Evolutionary conservation across 2,888 invertebrate species (phyloP), one percentile per base, ranked within the genome.

Genomic region (Branchellion lobata): DNA sequence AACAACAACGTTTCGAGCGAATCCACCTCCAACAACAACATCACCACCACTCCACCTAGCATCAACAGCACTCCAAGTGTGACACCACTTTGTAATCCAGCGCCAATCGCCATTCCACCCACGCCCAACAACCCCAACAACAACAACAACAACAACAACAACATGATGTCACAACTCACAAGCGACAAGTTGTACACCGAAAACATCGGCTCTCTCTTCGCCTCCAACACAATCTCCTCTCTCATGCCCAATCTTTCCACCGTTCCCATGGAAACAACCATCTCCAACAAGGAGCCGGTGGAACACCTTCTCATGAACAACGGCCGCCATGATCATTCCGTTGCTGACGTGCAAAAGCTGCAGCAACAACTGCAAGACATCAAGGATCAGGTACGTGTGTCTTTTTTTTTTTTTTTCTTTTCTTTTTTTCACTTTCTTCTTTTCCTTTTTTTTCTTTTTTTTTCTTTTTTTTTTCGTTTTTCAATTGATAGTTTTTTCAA

Each of bases 321-420:
- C 78, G 87, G 87, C 34, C 84, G 85, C 1, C 84, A 85, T 68
- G 86, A 87, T 81, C 80, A 79, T 14, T 84, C 85, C 2, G 88
- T 88, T 80, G 91, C 91, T 81, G 96, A 96, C 88, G 93, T 96
- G 80, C 93, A 94, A 87, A 94, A 94, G 86, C 88, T 95, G 68
- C 94, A 94, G 86, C 96, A 97, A 87, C 96, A 97, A 86, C 88
- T 98, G 82, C 95, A 96, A 88, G 97, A 97, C 87, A 96, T 97
- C 85, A 96, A 96, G 87, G 96, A 97, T 88, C 96, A 96, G 91
- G 95, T 87, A 80, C 3, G 21, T 8, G 11, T 74, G 36, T 27
- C 11, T 29, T 47, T 47, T 8, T 47, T 18, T 47, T 47, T 47
- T 14, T n/a, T n/a, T n/a, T n/a, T 40, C 14, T 40, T 5, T 14